These are phyloP conservation scores for Drosophila santomea DNA, from an alignment of 1,140 invertebrate genomes.

Conservation along the genomic window DNA sequence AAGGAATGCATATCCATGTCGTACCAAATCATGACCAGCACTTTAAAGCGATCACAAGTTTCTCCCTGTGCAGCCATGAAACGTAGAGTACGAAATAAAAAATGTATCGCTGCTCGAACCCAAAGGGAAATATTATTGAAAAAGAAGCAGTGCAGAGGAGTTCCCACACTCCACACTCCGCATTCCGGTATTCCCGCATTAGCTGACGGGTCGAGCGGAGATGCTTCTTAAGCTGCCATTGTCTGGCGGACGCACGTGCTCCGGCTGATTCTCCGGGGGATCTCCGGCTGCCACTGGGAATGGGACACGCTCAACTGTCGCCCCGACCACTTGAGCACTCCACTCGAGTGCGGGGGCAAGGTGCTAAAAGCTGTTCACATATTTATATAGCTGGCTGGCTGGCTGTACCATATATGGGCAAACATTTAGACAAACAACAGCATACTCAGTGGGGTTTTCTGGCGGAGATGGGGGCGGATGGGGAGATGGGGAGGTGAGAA, in stretches of 20 bases:
- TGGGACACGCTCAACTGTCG: constrained; percentile 36
- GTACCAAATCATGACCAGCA: too few species aligned
- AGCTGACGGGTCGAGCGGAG: constrained; percentile 21
- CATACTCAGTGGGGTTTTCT: constrained; percentile 13
- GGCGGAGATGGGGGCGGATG: neutral
- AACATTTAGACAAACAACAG: constrained; percentile 73
- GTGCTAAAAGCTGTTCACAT: constrained; percentile 82
- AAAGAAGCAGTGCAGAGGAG: constrained; percentile 15
- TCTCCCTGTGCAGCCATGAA: constrained; percentile 13
- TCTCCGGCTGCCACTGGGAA: constrained; percentile 20
- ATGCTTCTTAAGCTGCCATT: constrained; percentile 18
- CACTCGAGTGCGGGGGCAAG: constrained; percentile 59
- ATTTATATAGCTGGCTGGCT: constrained; percentile 78
- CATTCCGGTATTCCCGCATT: constrained; percentile 5
- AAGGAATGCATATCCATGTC: too few species aligned
- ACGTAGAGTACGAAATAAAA: constrained; percentile 20
- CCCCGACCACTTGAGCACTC: constrained; percentile 39
- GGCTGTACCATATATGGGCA: constrained; percentile 74
- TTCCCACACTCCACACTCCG: neutral
- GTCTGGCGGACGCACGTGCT: constrained; percentile 49
- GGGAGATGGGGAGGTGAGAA: constrained; percentile 18
- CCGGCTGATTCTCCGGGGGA: constrained; percentile 28
- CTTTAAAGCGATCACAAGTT: neutral
- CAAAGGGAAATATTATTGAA: constrained; percentile 50
- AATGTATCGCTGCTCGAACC: constrained; percentile 40